A percentile compares a stretch with the other conserved stretches of the same genome.
These are phyloP conservation scores for Choristoneura fumiferana DNA, from an alignment of 1,140 invertebrate species.

Conservation along the genomic window DNA sequence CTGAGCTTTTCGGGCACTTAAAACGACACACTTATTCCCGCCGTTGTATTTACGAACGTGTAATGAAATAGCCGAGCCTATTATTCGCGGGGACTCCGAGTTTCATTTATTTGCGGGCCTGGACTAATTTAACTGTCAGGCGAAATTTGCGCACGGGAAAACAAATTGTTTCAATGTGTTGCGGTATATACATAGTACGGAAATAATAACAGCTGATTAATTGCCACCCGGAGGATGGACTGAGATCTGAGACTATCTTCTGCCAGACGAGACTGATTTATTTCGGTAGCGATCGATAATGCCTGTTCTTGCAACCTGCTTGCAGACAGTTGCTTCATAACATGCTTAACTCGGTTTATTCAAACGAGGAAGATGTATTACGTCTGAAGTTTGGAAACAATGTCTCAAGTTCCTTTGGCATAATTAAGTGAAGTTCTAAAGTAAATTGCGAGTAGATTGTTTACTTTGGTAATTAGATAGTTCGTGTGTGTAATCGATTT, in stretches of 20 bases:
- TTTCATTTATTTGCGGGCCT: constrained; percentile 47
- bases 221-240: constrained; percentile 9
- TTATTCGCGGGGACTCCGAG: constrained; percentile 30
- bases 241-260: neutral
- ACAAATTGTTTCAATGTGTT: constrained; percentile 33
- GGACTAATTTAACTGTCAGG: constrained; percentile 53
- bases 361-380: too few relatives aligned
- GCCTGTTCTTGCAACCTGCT: neutral
- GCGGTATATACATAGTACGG: neutral
- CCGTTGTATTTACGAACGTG: constrained; percentile 14
- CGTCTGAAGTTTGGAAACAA: too few relatives aligned
- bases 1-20: neutral
- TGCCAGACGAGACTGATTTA: constrained; percentile 19
- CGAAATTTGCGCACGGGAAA: constrained; percentile 33
- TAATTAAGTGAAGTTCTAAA: too few relatives aligned
- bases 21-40: neutral
- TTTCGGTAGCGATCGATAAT: constrained; percentile 36
- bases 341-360: too few relatives aligned
- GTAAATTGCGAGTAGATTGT: too few relatives aligned
- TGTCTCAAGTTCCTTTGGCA: too few relatives aligned
- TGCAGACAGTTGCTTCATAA: too few relatives aligned
- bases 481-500: too few relatives aligned
- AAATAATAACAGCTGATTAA: constrained; percentile 25
- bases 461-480: too few relatives aligned
- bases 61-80: constrained; percentile 26